These are phyloP conservation scores for Coendou prehensilis DNA, from an alignment of 2,797 vertebrate species.

Conservation along the genomic window DNA sequence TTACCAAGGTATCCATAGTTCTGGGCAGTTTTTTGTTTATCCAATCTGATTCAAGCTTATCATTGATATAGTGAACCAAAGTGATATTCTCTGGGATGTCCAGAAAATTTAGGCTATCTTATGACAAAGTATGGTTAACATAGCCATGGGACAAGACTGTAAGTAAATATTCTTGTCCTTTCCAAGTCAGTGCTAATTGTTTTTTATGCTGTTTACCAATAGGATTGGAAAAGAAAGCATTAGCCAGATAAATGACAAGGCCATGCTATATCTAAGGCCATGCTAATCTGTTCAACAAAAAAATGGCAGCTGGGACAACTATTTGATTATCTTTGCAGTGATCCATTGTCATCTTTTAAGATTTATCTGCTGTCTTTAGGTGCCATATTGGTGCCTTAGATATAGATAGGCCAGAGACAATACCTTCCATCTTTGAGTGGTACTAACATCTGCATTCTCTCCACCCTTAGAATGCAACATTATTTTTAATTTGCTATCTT, in stretches of 20 bases:
- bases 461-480: background rate
- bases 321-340: background rate
- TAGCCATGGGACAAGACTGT: background rate
- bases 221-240: background rate
- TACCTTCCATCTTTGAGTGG: background rate
- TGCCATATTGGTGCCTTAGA: background rate
- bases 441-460: background rate
- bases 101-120: background rate
- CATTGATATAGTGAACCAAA: background rate
- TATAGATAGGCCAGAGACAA: background rate
- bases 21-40: background rate
- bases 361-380: background rate
- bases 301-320: background rate
- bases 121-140: background rate
- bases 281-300: background rate
- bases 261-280: background rate
- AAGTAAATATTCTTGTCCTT: background rate
- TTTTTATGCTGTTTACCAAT: background rate
- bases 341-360: background rate
- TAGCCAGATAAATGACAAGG: background rate
- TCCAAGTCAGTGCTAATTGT: background rate
- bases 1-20: background rate
- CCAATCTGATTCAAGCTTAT: background rate
- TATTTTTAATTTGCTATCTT: constrained; percentile 50
- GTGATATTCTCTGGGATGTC: background rate